A percentile compares a stretch with the other conserved stretches of the same genome.
phyloP scores from a whole-genome alignment of 2,888 invertebrate genomes.

The Cephus sareptanus region DNA sequence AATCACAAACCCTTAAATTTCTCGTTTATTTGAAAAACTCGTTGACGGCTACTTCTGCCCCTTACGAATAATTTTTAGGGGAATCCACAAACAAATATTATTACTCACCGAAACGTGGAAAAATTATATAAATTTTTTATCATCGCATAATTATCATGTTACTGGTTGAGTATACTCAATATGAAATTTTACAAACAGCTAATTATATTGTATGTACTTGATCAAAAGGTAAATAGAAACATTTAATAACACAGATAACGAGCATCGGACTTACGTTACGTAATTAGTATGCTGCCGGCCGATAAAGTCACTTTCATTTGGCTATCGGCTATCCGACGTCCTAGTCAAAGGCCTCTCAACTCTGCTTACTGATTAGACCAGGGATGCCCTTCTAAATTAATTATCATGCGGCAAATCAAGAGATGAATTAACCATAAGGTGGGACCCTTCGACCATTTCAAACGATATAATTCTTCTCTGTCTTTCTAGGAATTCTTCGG shows the following conservation, averaged over 20 bases:
- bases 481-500: no score
- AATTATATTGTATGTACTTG: background rate
- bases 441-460: background rate
- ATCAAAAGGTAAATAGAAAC: background rate
- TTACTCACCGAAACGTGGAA: background rate
- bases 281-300: background rate
- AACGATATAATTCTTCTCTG: background rate
- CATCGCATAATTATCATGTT: background rate
- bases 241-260: background rate
- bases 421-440: background rate
- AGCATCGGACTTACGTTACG: background rate
- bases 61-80: background rate
- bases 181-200: background rate
- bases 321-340: background rate
- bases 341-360: background rate
- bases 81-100: background rate
- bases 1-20: background rate
- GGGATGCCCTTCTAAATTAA: background rate
- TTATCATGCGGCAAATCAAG: background rate
- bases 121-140: background rate
- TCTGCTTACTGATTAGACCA: background rate
- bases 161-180: background rate
- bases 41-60: background rate
- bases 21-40: background rate
- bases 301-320: background rate